phyloP scores from a whole-genome alignment of 30 jellyfish, hydroid and myxozoan genomes.

The Turritopsis rubra region DNA sequence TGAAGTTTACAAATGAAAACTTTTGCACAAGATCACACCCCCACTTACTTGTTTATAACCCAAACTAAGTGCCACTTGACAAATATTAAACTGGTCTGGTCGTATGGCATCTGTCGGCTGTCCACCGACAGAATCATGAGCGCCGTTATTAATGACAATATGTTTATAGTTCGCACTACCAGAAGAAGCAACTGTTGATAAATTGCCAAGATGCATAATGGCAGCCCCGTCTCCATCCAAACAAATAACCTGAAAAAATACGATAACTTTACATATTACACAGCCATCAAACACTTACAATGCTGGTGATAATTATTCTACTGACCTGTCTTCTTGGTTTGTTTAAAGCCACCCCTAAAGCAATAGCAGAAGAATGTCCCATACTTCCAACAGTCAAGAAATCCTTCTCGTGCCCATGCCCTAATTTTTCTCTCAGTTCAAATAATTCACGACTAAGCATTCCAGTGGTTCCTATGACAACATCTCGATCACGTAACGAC shows the following conservation, averaged over 20 bases:
- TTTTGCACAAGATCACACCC: too few species aligned
- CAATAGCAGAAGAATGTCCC: conserved; percentile 99
- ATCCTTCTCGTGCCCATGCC: conserved; percentile 97
- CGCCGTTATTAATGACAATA: conserved; percentile 87
- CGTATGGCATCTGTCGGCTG: conserved; percentile 93
- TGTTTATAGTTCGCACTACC: conserved; percentile 72
- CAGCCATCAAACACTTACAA: too few species aligned
- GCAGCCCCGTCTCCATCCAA: conserved; percentile 99
- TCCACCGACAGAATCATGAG: conserved; percentile 99
- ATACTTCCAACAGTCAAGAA: conserved; percentile 95
- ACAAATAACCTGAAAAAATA: conserved; percentile 72
- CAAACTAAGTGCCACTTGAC: conserved; percentile 91
- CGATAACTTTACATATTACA: too few species aligned
- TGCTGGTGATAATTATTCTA: background rate
- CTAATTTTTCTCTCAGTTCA: conserved; percentile 74
- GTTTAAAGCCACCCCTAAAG: conserved; percentile 82
- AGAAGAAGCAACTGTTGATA: conserved; percentile 77
- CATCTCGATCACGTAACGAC: conserved; percentile 92
- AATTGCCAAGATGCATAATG: conserved; percentile 93
- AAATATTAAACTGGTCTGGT: conserved; percentile 57
- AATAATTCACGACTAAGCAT: conserved; percentile 94
- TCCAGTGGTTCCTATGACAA: conserved; percentile 97
- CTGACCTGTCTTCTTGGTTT: conserved; percentile 86
- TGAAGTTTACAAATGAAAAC: background rate
- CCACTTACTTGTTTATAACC: conserved; percentile 93